Evolutionary conservation across 2,113 vertebrate genomes (phyloP), one percentile per base, ranked within the genome.

Genomic region (Oryzias woworae): DNA sequence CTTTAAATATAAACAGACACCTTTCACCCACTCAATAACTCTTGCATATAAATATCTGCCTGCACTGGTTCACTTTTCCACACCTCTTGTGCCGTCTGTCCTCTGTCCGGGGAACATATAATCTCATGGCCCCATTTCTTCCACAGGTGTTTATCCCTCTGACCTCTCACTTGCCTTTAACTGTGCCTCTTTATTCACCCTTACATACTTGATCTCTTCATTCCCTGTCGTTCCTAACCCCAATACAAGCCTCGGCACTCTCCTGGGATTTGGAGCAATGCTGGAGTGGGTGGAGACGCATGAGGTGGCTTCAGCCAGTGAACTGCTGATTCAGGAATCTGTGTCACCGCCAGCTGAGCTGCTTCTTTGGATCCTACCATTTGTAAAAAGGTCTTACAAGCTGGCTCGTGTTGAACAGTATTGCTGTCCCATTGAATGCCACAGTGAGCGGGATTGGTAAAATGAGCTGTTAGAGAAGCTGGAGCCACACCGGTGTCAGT

Each of bases 81-180:
- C 85, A 69, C 83, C 85, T 82, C 66, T 46, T 48, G 16, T 57
- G 24, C 24, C 18, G 66, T 47, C 59, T 69, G 61, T 85, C 73
- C 80, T 76, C 77, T 91, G 76, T 82, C 78, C 81, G 20, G 55
- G 87, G 82, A 20, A 90, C 86, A 90, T 68, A 66, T 92, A 92
- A 92, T 92, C 90, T 84, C 85, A 76, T 75, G 69, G 64, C 73
- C 82, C 66, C 76, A 79, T 90, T 87, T 88, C 64, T 78, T 62
- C 64, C 51, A 4, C 78, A 84, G 86, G 88, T 86, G 89, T 91
- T 90, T 88, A 91, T 90, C 87, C 89, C 74, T 24, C 56, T 71
- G 81, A 78, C 85, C 83, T 82, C 77, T 71, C 69, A 41, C 77
- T 89, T 62, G 80, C 58, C 69, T 83, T 78, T 73, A 63, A 53